Base-by-base conservation (phyloP, 2,888 invertebrate species). In the Monochamus alternatus region DNA sequence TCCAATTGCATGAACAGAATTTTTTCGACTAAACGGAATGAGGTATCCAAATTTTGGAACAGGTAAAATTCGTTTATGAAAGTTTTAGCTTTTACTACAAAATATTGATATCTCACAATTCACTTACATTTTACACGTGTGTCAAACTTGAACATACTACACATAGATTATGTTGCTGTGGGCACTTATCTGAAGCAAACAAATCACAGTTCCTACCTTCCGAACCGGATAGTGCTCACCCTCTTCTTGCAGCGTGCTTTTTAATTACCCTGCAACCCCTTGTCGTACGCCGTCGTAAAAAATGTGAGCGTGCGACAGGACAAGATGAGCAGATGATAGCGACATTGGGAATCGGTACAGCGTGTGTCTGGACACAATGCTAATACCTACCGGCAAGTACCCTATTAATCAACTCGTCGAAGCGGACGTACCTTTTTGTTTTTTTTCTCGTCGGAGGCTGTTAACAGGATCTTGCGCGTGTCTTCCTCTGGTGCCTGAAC, bases 271-370 rank as follows among this genome's bases (percentile, higher is more conserved):
- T 79, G 75, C 77, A 68, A 80, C 74, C 79, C 78, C 72, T 78
- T 83, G 82, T 84, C 84, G 82, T 83, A 81, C 81, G 82, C 73
- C 81, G 75, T 81, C 81, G 83, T 82, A 84, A 84, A 83, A 82
- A 83, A 80, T 81, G 80, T 79, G 78, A 78, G 73, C 76, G 78
- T 76, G 78, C 81, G 81, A 75, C 76, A 79, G 78, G 81, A 82
- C 82, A 85, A 86, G 85, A 86, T 86, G 86, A 85, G 84, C 85
- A 85, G 86, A 86, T 86, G 85, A 86, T 84, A 83, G 64, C 65
- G 72, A 75, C 76, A 75, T 78, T 66, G 64, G 82, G 75, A 86
- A 85, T 85, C 85, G 85, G 85, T 85, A 83, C 79, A 82, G 82
- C 86, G 84, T 86, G 86, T 84, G 84, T 83, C 51, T 80, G 76